These are phyloP conservation scores for Pseudoips prasinana DNA, from an alignment of 2,888 invertebrate species.

Conservation along the genomic window DNA sequence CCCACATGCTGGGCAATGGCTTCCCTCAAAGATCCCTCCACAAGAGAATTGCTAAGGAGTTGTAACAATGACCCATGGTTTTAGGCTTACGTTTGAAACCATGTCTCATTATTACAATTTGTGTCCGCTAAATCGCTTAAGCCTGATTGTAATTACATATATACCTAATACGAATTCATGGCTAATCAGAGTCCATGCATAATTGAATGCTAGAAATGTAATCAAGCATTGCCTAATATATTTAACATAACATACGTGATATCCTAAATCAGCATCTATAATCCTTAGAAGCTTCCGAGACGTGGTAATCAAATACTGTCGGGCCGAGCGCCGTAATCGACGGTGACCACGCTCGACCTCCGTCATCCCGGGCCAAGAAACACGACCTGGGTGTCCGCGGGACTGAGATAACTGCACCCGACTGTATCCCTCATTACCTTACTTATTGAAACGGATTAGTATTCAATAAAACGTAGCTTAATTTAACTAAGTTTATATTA, in stretches of 20 bases:
- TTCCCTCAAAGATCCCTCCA: too few relatives aligned
- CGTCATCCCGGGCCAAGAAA: slow-evolving; percentile 64
- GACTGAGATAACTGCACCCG: slow-evolving; percentile 49
- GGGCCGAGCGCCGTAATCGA: slow-evolving; percentile 62
- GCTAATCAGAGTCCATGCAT: too few relatives aligned
- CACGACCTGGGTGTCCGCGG: slow-evolving; percentile 56
- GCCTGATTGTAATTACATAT: too few relatives aligned
- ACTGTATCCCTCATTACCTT: slow-evolving; percentile 16
- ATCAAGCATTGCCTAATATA: slow-evolving; percentile 19
- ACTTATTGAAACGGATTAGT: slow-evolving; percentile 35
- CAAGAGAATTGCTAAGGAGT: too few relatives aligned
- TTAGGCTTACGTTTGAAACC: too few relatives aligned
- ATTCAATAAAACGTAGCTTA: too few relatives aligned
- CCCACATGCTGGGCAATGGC: too few relatives aligned
- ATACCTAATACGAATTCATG: too few relatives aligned
- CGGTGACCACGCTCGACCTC: slow-evolving; percentile 67
- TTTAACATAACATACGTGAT: slow-evolving; percentile 34
- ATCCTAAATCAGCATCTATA: slow-evolving; percentile 32
- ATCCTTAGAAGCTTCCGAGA: slow-evolving; percentile 49
- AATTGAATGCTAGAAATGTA: slow-evolving; percentile 9
- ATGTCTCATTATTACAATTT: too few relatives aligned
- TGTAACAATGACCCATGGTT: too few relatives aligned
- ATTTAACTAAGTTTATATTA: too few relatives aligned
- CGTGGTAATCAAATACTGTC: slow-evolving; percentile 64
- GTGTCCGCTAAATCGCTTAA: too few relatives aligned